Evolutionary conservation across 2,113 vertebrate genomes (phyloP).

Genomic region (Hassar affinis): DNA sequence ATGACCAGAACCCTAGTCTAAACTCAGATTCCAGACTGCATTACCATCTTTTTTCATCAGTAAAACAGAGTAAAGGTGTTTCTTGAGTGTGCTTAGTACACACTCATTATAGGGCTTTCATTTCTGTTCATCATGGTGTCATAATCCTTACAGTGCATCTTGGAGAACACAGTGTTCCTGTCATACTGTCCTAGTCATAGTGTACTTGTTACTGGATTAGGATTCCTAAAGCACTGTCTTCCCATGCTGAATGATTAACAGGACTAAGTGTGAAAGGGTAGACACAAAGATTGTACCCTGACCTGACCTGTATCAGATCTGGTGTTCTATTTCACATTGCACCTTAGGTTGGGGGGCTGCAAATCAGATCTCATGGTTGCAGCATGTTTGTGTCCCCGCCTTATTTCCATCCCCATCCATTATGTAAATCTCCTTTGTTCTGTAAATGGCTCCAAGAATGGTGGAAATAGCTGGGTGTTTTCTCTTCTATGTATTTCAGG

Average conservation of each 20-base stretch:
- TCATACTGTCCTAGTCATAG: slow-evolving; percentile 14
- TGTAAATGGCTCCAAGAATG: background rate
- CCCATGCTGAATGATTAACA: slow-evolving; percentile 27
- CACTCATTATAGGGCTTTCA: background rate
- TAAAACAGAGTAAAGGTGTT: no score
- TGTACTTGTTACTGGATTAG: slow-evolving; percentile 22
- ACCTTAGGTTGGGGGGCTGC: background rate
- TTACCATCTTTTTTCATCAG: background rate
- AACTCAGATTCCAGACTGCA: background rate
- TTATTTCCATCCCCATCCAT: background rate
- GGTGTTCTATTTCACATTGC: slow-evolving; percentile 13
- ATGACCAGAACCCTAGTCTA: background rate
- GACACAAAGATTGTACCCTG: slow-evolving; percentile 11
- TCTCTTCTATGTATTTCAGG: background rate
- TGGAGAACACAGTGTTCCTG: slow-evolving; percentile 8
- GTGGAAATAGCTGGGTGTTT: background rate
- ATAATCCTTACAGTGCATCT: background rate
- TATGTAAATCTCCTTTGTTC: background rate
- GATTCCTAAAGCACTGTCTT: slow-evolving; percentile 14
- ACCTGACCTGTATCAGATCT: slow-evolving; percentile 16
- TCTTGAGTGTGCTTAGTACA: background rate
- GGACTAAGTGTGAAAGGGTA: background rate
- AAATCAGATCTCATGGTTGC: slow-evolving; percentile 8
- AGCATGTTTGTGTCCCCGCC: background rate
- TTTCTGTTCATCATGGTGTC: background rate